These are phyloP conservation scores for Physocephala rufipes DNA, from an alignment of 2,888 invertebrate genomes.

Conservation along the genomic window DNA sequence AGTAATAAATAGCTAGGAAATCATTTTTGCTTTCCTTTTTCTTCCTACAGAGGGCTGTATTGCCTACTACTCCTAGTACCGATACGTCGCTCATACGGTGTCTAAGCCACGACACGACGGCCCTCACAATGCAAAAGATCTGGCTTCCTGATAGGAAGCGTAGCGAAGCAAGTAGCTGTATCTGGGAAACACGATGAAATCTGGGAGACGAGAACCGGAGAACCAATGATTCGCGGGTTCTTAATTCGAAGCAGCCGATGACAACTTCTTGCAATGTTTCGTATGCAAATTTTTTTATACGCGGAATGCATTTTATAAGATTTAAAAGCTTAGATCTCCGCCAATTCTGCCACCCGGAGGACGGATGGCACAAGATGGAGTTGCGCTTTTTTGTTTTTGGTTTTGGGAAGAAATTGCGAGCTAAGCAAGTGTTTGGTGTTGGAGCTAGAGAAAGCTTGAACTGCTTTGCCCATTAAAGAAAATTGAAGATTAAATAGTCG, in stretches of 20 bases:
- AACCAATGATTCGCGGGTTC: not conserved
- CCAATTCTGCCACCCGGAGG: conserved; percentile 32
- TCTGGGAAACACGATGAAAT: not conserved
- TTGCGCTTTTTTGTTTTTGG: not conserved
- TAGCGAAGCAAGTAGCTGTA: conserved; percentile 1
- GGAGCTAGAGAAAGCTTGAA: no score
- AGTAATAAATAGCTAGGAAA: no score
- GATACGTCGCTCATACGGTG: no score
- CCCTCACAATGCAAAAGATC: not conserved
- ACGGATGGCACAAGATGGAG: not conserved
- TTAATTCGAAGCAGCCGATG: not conserved
- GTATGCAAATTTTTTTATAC: conserved; percentile 64
- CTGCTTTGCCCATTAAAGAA: conserved; percentile 38
- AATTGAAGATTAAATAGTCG: conserved; percentile 57
- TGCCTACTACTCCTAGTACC: no score
- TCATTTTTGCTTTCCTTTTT: no score
- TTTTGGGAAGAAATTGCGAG: no score
- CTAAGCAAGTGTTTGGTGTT: not conserved
- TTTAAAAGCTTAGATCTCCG: conserved; percentile 59
- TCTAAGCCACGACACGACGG: not conserved
- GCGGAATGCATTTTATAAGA: conserved; percentile 64
- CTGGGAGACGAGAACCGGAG: not conserved
- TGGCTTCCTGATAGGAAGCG: not conserved
- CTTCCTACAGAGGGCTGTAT: no score
- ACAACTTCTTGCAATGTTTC: conserved; percentile 51